These are phyloP conservation scores for Novumbra hubbsi DNA, from an alignment of 2,797 vertebrate species.

Conservation along the genomic window DNA sequence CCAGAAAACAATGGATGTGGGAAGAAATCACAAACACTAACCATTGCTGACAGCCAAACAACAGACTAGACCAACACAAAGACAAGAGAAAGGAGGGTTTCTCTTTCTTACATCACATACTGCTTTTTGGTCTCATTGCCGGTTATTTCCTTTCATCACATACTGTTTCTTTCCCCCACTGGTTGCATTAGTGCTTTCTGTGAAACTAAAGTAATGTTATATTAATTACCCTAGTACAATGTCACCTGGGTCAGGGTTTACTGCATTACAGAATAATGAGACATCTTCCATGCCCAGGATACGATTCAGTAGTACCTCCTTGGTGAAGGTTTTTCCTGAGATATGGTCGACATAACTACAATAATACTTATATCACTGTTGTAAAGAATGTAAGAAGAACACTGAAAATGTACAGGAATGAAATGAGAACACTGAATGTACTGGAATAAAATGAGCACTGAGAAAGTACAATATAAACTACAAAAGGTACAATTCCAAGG, in stretches of 20 bases:
- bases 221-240: neutral
- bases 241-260: neutral
- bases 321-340: neutral
- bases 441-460: no score
- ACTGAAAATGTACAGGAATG: no score
- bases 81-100: neutral
- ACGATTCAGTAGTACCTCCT: conserved; percentile 4
- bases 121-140: no score
- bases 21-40: conserved; percentile 7
- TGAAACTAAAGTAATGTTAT: neutral
- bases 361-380: neutral
- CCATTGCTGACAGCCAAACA: neutral
- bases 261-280: neutral
- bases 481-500: no score
- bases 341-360: conserved; percentile 2
- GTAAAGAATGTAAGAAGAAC: neutral
- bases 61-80: neutral
- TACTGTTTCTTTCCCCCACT: neutral
- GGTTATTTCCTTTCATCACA: no score
- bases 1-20: conserved; percentile 17
- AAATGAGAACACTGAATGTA: no score
- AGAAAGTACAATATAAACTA: neutral
- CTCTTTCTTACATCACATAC: conserved; percentile 9
- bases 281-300: neutral
- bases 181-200: neutral